Percentiles rank a stretch among this genome's conserved stretches.
These are phyloP conservation scores for Leptodactylus fuscus DNA, from an alignment of 2,113 vertebrate species.

Conservation along the genomic window DNA sequence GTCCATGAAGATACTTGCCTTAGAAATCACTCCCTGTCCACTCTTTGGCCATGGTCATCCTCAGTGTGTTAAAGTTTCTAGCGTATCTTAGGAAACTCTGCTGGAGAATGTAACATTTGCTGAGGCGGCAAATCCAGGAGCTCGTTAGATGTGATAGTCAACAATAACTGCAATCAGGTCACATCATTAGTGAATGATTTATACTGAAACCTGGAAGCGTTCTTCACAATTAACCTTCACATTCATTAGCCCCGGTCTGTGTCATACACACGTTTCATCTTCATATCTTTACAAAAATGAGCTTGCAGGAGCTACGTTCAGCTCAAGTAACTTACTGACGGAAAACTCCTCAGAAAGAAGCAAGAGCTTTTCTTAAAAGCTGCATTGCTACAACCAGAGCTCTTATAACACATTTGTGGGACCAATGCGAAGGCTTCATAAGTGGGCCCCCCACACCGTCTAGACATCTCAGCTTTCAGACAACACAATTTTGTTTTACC, in stretches of 20 bases:
- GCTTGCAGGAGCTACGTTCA: background rate
- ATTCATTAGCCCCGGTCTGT: constrained; percentile 28
- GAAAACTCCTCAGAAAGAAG: background rate
- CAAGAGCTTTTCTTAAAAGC: background rate
- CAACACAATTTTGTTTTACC: too few species aligned
- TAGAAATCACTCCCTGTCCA: too few species aligned
- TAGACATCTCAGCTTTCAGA: too few species aligned
- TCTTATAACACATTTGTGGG: too few species aligned
- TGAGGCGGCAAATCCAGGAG: background rate
- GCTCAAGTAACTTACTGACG: background rate
- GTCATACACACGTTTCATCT: constrained; percentile 2
- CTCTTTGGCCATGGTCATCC: too few species aligned
- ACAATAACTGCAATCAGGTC: constrained; percentile 46
- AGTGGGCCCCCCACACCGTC: too few species aligned
- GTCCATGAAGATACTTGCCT: too few species aligned
- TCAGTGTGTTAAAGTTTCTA: background rate
- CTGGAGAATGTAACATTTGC: constrained; percentile 21
- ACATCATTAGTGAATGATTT: constrained; percentile 55
- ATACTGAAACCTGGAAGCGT: constrained; percentile 27
- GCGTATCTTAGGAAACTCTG: constrained; percentile 15
- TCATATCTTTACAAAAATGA: constrained; percentile 17
- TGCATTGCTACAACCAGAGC: background rate
- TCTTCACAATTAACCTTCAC: constrained; percentile 53
- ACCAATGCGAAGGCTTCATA: too few species aligned
- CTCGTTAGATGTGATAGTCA: constrained; percentile 21